Evolutionary conservation across 2,888 invertebrate genomes (phyloP).

Genomic region (Dione juno): DNA sequence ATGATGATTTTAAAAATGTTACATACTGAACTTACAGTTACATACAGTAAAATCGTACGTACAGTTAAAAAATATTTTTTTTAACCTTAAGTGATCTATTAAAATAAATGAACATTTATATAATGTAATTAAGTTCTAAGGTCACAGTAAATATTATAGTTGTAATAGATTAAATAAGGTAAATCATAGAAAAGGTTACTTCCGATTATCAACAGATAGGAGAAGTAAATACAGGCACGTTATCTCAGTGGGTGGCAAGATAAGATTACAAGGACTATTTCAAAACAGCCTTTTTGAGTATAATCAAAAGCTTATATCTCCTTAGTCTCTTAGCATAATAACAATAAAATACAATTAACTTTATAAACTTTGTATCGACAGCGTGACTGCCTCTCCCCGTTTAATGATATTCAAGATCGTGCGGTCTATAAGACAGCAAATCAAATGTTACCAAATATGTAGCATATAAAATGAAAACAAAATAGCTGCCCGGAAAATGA

Average conservation of each 20-base stretch:
- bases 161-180: slow-evolving; percentile 45
- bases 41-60: no score
- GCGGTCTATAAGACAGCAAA: slow-evolving; percentile 55
- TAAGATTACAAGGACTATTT: slow-evolving; percentile 51
- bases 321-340: slow-evolving; percentile 37
- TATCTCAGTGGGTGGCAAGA: slow-evolving; percentile 51
- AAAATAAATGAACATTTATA: neutral
- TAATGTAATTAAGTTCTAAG: neutral
- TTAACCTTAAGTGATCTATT: neutral
- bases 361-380: slow-evolving; percentile 50
- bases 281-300: slow-evolving; percentile 35
- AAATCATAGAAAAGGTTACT: slow-evolving; percentile 61
- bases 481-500: slow-evolving; percentile 48
- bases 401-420: slow-evolving; percentile 57
- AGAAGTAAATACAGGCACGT: slow-evolving; percentile 60
- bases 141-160: slow-evolving; percentile 12
- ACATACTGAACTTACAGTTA: no score
- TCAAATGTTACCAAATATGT: slow-evolving; percentile 67
- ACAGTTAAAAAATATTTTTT: no score
- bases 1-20: no score
- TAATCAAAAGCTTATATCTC: slow-evolving; percentile 36
- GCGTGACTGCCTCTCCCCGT: slow-evolving; percentile 55
- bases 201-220: slow-evolving; percentile 54
- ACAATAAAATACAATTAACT: slow-evolving; percentile 51
- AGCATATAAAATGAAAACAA: slow-evolving; percentile 64